Evolutionary conservation across 2,888 invertebrate species (phyloP).

Genomic region (Drosophila maculinotata): DNA sequence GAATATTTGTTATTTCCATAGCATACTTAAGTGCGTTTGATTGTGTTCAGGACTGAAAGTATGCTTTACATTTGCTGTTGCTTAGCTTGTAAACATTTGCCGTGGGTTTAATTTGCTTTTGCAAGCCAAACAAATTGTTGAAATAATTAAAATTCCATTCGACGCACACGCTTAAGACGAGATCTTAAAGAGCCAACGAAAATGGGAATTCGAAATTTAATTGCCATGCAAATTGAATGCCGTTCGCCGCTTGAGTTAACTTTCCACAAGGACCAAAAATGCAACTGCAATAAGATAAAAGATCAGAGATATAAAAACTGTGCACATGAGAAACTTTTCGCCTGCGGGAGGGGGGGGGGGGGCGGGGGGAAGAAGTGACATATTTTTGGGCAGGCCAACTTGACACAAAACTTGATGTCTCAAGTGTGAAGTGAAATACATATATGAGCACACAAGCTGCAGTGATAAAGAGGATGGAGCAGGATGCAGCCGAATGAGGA

Average conservation of each 20-base stretch:
- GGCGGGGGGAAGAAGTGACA: conserved; percentile 15
- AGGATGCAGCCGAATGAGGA: too few species aligned
- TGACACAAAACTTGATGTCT: conserved; percentile 74
- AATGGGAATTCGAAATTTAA: conserved; percentile 45
- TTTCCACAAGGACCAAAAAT: conserved; percentile 19
- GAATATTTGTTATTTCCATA: conserved; percentile 25
- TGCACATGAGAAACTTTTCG: conserved; percentile 72
- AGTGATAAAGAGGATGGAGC: conserved; percentile 2
- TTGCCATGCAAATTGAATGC: conserved; percentile 65
- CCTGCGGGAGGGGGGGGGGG: too few species aligned
- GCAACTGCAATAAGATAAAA: conserved; percentile 50
- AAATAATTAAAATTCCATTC: conserved; percentile 61
- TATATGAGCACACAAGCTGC: neutral
- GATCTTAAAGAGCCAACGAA: conserved; percentile 18
- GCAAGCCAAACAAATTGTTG: conserved; percentile 49
- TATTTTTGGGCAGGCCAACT: conserved; percentile 37
- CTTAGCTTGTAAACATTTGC: conserved; percentile 60
- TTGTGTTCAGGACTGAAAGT: conserved; percentile 23
- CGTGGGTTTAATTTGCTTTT: conserved; percentile 62
- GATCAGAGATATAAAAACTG: conserved; percentile 52
- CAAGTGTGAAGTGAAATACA: conserved; percentile 72
- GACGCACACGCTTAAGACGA: conserved; percentile 12
- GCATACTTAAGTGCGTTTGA: conserved; percentile 54
- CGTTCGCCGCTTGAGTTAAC: conserved; percentile 48
- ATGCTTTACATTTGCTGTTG: conserved; percentile 34